Evolutionary conservation across 2,888 invertebrate genomes (phyloP), one percentile per base, ranked within the genome.

Genomic region (Parelbella ahira): DNA sequence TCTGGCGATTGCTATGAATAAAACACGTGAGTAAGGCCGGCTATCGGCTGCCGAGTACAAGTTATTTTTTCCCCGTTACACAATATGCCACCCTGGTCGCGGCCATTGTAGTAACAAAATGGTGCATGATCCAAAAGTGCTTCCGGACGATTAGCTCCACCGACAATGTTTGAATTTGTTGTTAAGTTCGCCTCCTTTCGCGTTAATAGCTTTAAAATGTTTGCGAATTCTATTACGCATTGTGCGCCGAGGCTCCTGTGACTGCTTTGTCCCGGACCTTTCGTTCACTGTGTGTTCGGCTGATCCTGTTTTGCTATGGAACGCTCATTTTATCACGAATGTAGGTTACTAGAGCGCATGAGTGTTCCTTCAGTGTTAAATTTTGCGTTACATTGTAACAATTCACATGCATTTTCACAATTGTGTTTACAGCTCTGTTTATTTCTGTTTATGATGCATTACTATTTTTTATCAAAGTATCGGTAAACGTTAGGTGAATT

Each of bases 211-310:
- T 78, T 80, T 83, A 83, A 77, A 80, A 84, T 86, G 74, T 87
- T 84, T 82, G 81, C 65, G 78, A 82, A 77, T 86, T 84, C 81
- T 86, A 86, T 86, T 86, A 84, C 83, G 73, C 77, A 75, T 86
- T 86, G 84, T 84, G 63, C 60, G 58, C 58, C 67, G 60, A 69
- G 61, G 53, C 60, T 54, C 58, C 60, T 66, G 73, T 50, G 50
- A 67, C 68, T 49, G 57, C 53, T 63, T 68, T 68, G 63, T 73
- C 74, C 72, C 67, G 56, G 60, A 59, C 53, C 65, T 68, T 75
- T 73, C 69, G 69, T 66, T 68, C 62, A 75, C 78, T 76, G 75
- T 76, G 56, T 58, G 52, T 66, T 68, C 64, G 72, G 73, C 67
- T 77, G 72, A 81, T 79, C 74, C 65, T 69, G 66, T 82, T 70